Conservation (phyloP, 2,113 vertebrate genomes). For the Strigops habroptila region DNA sequence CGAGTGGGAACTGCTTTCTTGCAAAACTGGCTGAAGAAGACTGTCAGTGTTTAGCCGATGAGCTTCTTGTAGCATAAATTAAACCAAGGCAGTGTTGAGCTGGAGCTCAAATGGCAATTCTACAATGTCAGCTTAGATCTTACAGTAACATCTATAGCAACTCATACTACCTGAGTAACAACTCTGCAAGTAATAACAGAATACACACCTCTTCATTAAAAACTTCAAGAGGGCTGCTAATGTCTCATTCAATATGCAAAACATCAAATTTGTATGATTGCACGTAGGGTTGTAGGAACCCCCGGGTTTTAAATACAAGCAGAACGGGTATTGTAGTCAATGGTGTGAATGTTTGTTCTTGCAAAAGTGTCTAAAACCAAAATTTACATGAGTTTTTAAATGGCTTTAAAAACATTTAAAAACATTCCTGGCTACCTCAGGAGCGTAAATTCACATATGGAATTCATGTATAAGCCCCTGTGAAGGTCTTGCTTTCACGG, state of each 20-base stretch:
- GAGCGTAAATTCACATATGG: neutral
- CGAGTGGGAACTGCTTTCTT: constrained; percentile 5
- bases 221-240: neutral
- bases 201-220: constrained; percentile 20
- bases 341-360: neutral
- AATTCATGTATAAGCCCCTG: neutral
- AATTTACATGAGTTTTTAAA: neutral
- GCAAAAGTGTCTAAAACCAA: neutral
- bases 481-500: neutral
- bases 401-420: neutral
- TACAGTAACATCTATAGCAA: neutral
- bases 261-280: neutral
- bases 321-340: neutral
- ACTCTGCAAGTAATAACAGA: neutral
- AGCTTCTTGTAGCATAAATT: constrained; percentile 10
- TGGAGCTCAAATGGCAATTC: neutral
- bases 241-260: constrained; percentile 25
- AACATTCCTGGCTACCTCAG: neutral
- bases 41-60: neutral
- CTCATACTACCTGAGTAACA: neutral
- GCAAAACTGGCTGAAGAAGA: constrained; percentile 6
- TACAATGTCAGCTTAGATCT: neutral
- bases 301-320: neutral
- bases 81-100: neutral
- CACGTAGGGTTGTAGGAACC: neutral